phyloP scores from a whole-genome alignment of 2,113 vertebrate species.

The Corythoichthys haematopterus region DNA sequence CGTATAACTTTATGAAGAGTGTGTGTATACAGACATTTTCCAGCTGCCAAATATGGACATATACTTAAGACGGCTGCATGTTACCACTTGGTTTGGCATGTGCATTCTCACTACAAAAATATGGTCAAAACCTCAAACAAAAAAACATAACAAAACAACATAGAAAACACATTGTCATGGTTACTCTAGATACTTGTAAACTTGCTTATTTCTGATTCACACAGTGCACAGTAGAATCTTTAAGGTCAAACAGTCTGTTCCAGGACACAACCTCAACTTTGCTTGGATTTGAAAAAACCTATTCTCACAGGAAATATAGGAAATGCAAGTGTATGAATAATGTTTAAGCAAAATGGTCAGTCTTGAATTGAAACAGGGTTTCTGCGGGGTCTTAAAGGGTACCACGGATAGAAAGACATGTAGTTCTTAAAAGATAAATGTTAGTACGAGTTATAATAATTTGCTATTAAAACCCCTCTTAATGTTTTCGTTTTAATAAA shows the following conservation, averaged over 20 bases:
- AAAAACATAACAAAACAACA: neutral
- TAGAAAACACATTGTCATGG: neutral
- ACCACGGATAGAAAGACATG: no score
- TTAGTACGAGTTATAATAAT: no score
- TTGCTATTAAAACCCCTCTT: no score
- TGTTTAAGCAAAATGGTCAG: neutral
- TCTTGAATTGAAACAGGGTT: neutral
- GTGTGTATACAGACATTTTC: slow-evolving; percentile 15
- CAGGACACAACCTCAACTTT: neutral
- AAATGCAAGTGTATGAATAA: neutral
- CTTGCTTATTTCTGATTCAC: neutral
- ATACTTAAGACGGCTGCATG: neutral
- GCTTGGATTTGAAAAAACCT: neutral
- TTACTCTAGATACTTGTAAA: neutral
- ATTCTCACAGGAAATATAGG: neutral
- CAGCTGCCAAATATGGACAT: slow-evolving; percentile 5
- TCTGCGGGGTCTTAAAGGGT: no score
- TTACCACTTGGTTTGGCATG: neutral
- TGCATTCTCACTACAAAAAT: neutral
- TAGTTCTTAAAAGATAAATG: no score
- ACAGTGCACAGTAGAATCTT: neutral
- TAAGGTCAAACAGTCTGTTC: neutral
- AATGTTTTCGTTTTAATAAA: no score
- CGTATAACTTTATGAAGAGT: slow-evolving; percentile 9
- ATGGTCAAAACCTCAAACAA: neutral